Percentiles rank a stretch among this genome's conserved stretches.
phyloP scores from a whole-genome alignment of 2,113 vertebrate genomes.

The Thinocorus orbignyianus region DNA sequence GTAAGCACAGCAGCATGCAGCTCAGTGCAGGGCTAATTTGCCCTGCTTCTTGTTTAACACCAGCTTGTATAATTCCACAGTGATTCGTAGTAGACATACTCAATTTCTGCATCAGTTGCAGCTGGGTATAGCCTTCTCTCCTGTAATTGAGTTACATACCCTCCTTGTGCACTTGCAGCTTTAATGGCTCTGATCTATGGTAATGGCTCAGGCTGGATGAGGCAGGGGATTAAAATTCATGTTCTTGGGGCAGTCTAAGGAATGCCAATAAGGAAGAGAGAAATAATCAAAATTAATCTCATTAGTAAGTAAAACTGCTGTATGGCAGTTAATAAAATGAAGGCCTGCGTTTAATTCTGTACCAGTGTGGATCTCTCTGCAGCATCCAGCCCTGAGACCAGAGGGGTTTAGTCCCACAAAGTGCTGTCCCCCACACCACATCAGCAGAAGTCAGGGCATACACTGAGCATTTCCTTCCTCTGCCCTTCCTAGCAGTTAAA shows the following conservation, averaged over 20 bases:
- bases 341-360: neutral
- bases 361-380: neutral
- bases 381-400: neutral
- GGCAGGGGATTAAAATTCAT: neutral
- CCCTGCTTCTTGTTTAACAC: conserved; percentile 33
- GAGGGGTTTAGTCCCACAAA: neutral
- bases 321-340: neutral
- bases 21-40: conserved; percentile 4
- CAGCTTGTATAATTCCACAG: conserved; percentile 43
- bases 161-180: neutral
- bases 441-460: neutral
- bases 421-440: neutral
- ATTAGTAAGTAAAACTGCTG: neutral
- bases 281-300: neutral
- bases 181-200: neutral
- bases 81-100: conserved; percentile 34
- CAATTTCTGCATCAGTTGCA: conserved; percentile 32
- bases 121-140: neutral
- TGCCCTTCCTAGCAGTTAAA: neutral
- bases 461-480: rapidly evolving
- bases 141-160: conserved; percentile 23
- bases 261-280: neutral
- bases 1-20: conserved; percentile 8
- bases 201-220: neutral
- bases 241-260: neutral